Evolutionary conservation across 2,888 invertebrate genomes (phyloP).

Genomic region (Heteromurus nitidus): DNA sequence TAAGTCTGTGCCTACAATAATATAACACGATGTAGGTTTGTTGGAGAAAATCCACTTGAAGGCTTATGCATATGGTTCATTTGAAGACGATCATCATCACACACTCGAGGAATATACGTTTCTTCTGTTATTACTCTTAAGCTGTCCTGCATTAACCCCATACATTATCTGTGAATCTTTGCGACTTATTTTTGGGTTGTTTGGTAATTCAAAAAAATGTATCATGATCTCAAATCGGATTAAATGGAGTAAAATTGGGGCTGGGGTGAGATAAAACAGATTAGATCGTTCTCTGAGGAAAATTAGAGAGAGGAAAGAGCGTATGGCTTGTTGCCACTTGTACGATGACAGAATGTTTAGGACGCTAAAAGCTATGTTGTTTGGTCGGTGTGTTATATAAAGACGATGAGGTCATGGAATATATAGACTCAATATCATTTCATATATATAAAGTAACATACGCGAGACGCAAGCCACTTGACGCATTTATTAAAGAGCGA

Average conservation of each 20-base stretch:
- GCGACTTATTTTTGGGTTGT: neutral
- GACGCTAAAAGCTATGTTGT: no score
- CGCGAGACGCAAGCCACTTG: no score
- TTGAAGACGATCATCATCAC: slow-evolving; percentile 9
- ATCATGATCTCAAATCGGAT: slow-evolving; percentile 20
- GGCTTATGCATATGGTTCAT: slow-evolving; percentile 7
- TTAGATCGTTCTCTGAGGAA: slow-evolving; percentile 2
- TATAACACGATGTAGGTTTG: no score
- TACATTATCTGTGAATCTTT: neutral
- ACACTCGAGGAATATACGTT: neutral
- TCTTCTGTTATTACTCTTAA: slow-evolving; percentile 27
- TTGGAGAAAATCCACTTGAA: neutral
- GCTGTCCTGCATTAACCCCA: slow-evolving; percentile 55
- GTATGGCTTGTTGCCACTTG: slow-evolving; percentile 55
- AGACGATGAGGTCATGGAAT: slow-evolving; percentile 32
- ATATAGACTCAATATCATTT: neutral
- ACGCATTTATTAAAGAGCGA: no score
- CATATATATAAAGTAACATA: neutral
- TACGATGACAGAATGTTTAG: slow-evolving; percentile 39
- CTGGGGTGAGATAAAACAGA: slow-evolving; percentile 23
- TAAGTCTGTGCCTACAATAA: neutral
- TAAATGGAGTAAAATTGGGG: slow-evolving; percentile 40
- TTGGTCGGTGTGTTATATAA: neutral
- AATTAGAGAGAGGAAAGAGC: neutral
- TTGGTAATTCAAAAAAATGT: neutral